These are phyloP conservation scores for Trachymyrmex septentrionalis DNA, from an alignment of 1,140 invertebrate genomes.

Conservation along the genomic window DNA sequence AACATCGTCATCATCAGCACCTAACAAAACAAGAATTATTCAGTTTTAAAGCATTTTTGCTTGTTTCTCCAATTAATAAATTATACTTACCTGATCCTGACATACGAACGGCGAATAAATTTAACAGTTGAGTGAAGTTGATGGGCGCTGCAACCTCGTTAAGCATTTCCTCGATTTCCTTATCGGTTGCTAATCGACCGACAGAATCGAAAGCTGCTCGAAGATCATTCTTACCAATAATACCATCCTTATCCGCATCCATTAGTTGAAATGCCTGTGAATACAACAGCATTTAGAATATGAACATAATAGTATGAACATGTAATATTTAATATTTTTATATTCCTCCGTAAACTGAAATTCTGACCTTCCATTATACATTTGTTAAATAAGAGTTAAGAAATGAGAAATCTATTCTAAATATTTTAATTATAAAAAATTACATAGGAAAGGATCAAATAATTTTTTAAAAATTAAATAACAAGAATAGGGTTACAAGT, in stretches of 20 bases:
- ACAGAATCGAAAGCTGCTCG: conserved; percentile 98
- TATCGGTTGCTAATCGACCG: conserved; percentile 95
- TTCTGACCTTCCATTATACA: too few relatives aligned
- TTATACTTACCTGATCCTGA: conserved; percentile 85
- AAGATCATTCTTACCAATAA: conserved; percentile 98
- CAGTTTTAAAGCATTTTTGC: neutral
- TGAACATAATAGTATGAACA: too few relatives aligned
- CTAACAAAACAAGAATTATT: conserved; percentile 77
- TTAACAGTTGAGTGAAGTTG: conserved; percentile 98
- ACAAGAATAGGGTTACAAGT: too few relatives aligned
- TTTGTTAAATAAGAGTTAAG: too few relatives aligned
- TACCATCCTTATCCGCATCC: conserved; percentile 99
- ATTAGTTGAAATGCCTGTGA: conserved; percentile 97
- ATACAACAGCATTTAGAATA: neutral
- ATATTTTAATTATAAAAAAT: too few relatives aligned
- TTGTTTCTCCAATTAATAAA: neutral
- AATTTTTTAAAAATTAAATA: too few relatives aligned
- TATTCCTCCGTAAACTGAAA: too few relatives aligned
- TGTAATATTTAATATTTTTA: neutral
- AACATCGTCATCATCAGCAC: conserved; percentile 96
- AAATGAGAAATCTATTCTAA: too few relatives aligned
- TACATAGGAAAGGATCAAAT: too few relatives aligned
- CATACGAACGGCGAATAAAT: conserved; percentile 96
- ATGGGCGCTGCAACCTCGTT: conserved; percentile 96
- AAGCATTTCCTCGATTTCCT: conserved; percentile 97